Conservation (phyloP, 64 coral and sea anemone species). For the Astreopora myriophthalma region DNA sequence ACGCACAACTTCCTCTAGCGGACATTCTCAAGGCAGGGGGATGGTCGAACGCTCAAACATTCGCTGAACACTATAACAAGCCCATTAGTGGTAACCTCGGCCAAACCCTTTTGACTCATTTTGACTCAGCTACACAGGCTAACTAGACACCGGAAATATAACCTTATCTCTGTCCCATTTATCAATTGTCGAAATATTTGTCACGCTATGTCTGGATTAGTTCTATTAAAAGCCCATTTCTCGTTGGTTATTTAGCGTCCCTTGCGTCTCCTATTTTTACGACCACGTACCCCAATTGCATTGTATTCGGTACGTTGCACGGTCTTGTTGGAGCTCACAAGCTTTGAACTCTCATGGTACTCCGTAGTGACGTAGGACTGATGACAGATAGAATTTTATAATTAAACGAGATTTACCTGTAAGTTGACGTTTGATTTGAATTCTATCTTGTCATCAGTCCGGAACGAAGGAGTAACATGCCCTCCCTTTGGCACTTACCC, state of each 20-base stretch:
- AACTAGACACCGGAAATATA: constrained; percentile 19
- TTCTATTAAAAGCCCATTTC: neutral
- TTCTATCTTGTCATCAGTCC: constrained; percentile 73
- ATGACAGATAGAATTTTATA: constrained; percentile 40
- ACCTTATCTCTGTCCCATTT: constrained; percentile 1
- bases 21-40: constrained; percentile 1
- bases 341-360: constrained; percentile 19
- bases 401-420: constrained; percentile 47
- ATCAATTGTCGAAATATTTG: constrained; percentile 3
- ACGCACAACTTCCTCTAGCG: neutral
- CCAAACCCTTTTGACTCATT: no score
- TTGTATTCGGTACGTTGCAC: neutral
- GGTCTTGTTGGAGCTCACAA: neutral
- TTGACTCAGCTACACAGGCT: constrained; percentile 5
- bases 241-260: neutral
- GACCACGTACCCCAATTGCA: neutral
- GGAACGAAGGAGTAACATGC: constrained; percentile 77
- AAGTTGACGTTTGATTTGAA: constrained; percentile 60
- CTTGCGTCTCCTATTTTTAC: neutral
- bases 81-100: constrained; percentile 1
- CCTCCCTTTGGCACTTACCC: no score
- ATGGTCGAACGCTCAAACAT: constrained; percentile 45
- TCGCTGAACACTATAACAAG: constrained; percentile 19
- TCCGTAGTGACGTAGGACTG: constrained; percentile 39
- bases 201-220: neutral